A percentile compares a stretch with the other conserved stretches of the same genome.
phyloP scores from a whole-genome alignment of 2,888 invertebrate genomes.

The Lepidocyrtoides sp. region DNA sequence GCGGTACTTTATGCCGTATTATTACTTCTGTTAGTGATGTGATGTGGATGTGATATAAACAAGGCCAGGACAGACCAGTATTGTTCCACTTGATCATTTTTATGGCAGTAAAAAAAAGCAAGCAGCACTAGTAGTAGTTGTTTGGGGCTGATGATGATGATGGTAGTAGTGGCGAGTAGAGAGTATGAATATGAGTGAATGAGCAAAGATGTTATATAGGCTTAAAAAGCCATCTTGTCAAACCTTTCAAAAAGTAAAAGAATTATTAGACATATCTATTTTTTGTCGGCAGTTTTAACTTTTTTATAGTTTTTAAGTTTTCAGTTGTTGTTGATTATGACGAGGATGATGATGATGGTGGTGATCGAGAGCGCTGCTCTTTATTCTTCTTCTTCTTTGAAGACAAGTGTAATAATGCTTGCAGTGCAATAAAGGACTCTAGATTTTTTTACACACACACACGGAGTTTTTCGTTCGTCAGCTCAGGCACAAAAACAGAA shows the following conservation, averaged over 20 bases:
- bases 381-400: slow-evolving; percentile 20
- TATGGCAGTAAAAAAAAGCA: too few relatives aligned
- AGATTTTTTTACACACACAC: not conserved
- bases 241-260: slow-evolving; percentile 76
- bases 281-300: slow-evolving; percentile 78
- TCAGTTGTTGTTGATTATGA: slow-evolving; percentile 56
- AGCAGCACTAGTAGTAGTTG: not conserved
- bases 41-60: slow-evolving; percentile 38
- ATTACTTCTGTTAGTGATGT: not conserved
- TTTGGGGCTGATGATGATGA: not conserved
- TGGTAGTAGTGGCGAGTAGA: slow-evolving; percentile 37
- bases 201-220: slow-evolving; percentile 40
- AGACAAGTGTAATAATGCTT: slow-evolving; percentile 34
- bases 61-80: slow-evolving; percentile 69
- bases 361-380: slow-evolving; percentile 57
- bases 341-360: slow-evolving; percentile 54
- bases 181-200: slow-evolving; percentile 10
- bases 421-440: slow-evolving; percentile 43
- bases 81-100: slow-evolving; percentile 72
- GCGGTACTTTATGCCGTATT: slow-evolving; percentile 47
- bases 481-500: slow-evolving; percentile 24
- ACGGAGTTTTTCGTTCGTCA: not conserved
- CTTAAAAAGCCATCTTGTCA: slow-evolving; percentile 72
- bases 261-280: slow-evolving; percentile 80
- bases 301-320: slow-evolving; percentile 75